Evolutionary conservation across 1,140 invertebrate species (phyloP).

Genomic region (Riptortus pedestris): DNA sequence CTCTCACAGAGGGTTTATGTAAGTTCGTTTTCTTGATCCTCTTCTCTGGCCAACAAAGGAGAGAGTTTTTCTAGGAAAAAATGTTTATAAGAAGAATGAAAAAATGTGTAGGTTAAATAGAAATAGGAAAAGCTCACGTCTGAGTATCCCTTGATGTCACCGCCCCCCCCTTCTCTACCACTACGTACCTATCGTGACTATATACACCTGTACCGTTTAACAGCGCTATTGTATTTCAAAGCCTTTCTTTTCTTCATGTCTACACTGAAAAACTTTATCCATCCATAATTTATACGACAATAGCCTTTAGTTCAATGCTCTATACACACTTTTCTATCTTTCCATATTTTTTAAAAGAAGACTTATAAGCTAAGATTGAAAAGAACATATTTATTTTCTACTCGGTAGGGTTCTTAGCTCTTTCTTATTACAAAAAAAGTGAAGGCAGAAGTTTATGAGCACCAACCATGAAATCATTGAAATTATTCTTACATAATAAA

Average conservation of each 20-base stretch:
- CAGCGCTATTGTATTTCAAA: conserved; percentile 2
- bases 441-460: too few relatives aligned
- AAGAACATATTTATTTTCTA: too few relatives aligned
- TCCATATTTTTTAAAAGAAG: not conserved
- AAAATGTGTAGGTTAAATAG: conserved; percentile 1
- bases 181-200: too few relatives aligned
- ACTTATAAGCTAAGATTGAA: too few relatives aligned
- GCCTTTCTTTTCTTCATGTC: conserved; percentile 4
- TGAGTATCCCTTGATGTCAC: conserved; percentile 4
- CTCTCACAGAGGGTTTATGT: conserved; percentile 6
- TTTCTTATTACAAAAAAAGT: too few relatives aligned
- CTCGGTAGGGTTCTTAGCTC: too few relatives aligned
- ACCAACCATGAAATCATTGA: too few relatives aligned
- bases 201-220: conserved; percentile 12
- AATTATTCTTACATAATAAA: too few relatives aligned
- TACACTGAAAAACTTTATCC: not conserved
- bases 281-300: conserved; percentile 9
- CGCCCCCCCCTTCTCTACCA: not conserved
- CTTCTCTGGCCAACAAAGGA: not conserved
- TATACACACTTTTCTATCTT: conserved; percentile 6
- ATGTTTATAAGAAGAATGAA: not conserved
- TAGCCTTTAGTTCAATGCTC: conserved; percentile 15
- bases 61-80: conserved; percentile 11
- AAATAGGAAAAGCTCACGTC: conserved; percentile 8
- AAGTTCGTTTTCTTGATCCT: conserved; percentile 10